A percentile compares a stretch with the other conserved stretches of the same genome.
These are phyloP conservation scores for Oryctes rhinoceros DNA, from an alignment of 1,140 invertebrate species.

Conservation along the genomic window DNA sequence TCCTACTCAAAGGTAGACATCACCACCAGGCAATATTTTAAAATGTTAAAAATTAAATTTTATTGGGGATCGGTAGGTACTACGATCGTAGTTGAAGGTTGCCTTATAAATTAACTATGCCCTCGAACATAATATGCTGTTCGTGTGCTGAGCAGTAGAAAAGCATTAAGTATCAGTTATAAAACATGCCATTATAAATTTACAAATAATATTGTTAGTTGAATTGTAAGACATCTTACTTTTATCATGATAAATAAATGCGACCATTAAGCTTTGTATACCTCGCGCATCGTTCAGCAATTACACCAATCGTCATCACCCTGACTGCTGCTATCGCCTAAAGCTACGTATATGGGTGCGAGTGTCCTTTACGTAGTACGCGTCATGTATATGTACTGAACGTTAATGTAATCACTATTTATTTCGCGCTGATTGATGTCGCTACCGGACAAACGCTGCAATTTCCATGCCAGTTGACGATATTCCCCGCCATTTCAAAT, in stretches of 20 bases:
- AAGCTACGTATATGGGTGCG: neutral
- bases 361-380: neutral
- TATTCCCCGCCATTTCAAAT: neutral
- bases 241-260: neutral
- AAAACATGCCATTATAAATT: too few relatives aligned
- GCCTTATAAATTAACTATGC: too few relatives aligned
- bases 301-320: neutral
- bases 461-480: constrained; percentile 11
- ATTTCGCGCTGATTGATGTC: neutral
- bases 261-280: neutral
- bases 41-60: too few relatives aligned
- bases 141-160: too few relatives aligned
- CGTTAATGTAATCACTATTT: constrained; percentile 31
- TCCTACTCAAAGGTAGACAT: too few relatives aligned
- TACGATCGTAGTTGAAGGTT: too few relatives aligned
- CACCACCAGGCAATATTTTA: too few relatives aligned
- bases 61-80: too few relatives aligned
- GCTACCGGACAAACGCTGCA: neutral
- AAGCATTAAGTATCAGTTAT: too few relatives aligned
- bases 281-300: neutral
- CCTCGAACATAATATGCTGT: too few relatives aligned
- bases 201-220: too few relatives aligned
- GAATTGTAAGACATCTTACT: neutral
- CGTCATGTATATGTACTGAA: neutral
- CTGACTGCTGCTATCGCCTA: neutral